Evolutionary conservation across 1,140 invertebrate genomes (phyloP).

Genomic region (Hyles euphorbiae): DNA sequence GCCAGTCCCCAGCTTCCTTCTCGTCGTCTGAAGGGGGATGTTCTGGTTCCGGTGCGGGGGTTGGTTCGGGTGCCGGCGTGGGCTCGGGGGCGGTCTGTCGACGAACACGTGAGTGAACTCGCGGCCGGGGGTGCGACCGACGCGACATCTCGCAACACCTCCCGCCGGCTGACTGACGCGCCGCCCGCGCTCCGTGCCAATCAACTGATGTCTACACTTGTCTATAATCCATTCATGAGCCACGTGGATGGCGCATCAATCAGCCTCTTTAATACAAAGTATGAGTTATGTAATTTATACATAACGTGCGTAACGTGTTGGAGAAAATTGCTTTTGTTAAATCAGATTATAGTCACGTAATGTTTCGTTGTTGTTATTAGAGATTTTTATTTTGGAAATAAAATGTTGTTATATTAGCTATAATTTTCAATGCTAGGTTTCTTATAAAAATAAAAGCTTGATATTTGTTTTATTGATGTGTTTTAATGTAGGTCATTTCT

Average conservation of each 20-base stretch:
- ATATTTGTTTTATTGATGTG: no score
- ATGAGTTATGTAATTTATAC: conserved; percentile 9
- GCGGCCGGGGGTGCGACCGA: conserved; percentile 49
- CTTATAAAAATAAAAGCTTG: no score
- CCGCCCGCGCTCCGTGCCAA: conserved; percentile 42
- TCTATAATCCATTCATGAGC: conserved; percentile 53
- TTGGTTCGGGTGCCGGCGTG: conserved; percentile 45
- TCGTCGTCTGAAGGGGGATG: conserved; percentile 58
- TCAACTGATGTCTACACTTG: conserved; percentile 43
- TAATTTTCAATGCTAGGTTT: no score
- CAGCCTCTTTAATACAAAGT: neutral
- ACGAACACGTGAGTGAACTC: conserved; percentile 41
- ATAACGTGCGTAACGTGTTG: neutral
- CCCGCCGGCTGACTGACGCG: conserved; percentile 47
- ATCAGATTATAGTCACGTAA: neutral
- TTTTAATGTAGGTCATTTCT: no score
- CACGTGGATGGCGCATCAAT: conserved; percentile 18
- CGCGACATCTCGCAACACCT: conserved; percentile 58
- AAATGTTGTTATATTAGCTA: no score
- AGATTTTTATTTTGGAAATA: no score
- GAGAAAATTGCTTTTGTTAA: neutral
- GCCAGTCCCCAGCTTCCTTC: conserved; percentile 57
- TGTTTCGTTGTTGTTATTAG: neutral
- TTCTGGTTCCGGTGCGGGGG: conserved; percentile 53
- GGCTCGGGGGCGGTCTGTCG: conserved; percentile 64